Conservation (phyloP, 2,113 vertebrate genomes). For the Siniperca knerii region DNA sequence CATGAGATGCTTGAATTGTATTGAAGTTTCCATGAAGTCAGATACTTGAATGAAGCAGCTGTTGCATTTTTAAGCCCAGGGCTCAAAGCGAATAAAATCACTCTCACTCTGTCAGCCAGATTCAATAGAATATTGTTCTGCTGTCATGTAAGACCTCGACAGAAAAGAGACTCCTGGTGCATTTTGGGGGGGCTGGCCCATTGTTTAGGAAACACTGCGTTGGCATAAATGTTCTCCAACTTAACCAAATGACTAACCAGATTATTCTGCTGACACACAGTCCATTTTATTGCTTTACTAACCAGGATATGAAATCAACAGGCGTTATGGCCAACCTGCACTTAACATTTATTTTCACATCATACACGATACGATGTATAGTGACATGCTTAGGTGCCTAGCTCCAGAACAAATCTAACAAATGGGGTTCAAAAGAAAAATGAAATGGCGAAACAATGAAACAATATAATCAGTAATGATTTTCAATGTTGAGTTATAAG, state of each 20-base stretch:
- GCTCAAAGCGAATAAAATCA: slow-evolving; percentile 36
- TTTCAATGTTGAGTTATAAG: too few relatives aligned
- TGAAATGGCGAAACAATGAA: too few relatives aligned
- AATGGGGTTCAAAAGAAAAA: too few relatives aligned
- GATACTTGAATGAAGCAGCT: slow-evolving; percentile 42
- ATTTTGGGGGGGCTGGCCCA: neutral
- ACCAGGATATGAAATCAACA: neutral
- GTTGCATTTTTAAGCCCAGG: slow-evolving; percentile 32
- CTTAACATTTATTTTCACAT: too few relatives aligned
- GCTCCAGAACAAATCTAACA: too few relatives aligned
- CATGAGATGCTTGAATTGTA: slow-evolving; percentile 26
- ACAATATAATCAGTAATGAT: too few relatives aligned
- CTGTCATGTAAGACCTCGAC: slow-evolving; percentile 2
- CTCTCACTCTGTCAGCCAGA: slow-evolving; percentile 18
- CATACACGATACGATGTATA: too few relatives aligned
- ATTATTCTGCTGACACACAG: neutral
- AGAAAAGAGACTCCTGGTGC: neutral
- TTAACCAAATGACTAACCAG: neutral
- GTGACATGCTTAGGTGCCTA: too few relatives aligned
- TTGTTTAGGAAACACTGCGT: slow-evolving; percentile 6
- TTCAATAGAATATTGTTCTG: slow-evolving; percentile 39
- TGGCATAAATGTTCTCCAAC: neutral
- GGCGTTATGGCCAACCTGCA: too few relatives aligned
- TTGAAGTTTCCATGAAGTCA: slow-evolving; percentile 29
- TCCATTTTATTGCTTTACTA: neutral